phyloP scores from a whole-genome alignment of 2,113 vertebrate species.

The Ammodytes dubius region DNA sequence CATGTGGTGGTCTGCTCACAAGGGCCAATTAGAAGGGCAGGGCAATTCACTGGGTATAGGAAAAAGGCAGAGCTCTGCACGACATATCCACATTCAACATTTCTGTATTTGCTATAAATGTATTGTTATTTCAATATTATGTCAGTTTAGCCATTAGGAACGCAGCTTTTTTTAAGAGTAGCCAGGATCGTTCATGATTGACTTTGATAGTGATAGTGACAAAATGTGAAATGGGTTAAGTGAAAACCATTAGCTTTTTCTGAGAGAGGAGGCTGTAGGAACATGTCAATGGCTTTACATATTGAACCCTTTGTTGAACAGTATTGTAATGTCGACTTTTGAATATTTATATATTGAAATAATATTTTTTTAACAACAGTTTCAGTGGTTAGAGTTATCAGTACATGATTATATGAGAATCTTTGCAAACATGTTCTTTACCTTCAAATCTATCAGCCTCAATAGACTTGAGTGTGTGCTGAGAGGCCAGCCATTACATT shows the following conservation, averaged over 20 bases:
- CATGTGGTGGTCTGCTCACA: slow-evolving; percentile 66
- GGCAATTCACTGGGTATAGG: slow-evolving; percentile 49
- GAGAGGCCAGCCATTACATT: slow-evolving; percentile 30
- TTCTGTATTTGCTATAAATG: background rate
- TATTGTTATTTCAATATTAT: background rate
- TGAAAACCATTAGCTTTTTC: slow-evolving; percentile 5
- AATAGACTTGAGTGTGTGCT: background rate
- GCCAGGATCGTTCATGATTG: background rate
- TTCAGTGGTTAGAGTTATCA: background rate
- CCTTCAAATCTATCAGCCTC: slow-evolving; percentile 1
- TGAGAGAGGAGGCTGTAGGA: slow-evolving; percentile 21
- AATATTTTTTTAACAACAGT: background rate
- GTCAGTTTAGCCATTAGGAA: background rate
- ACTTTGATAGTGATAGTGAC: slow-evolving; percentile 3
- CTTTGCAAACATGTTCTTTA: background rate
- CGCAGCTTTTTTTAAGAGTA: background rate
- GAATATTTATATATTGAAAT: background rate
- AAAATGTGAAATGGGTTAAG: background rate
- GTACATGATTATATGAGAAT: background rate
- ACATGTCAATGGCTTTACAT: slow-evolving; percentile 18
- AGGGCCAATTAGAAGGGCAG: slow-evolving; percentile 73
- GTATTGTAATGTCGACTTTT: background rate
- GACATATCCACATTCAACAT: background rate
- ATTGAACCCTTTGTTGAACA: background rate
- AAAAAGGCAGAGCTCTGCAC: slow-evolving; percentile 40